Percentiles rank a stretch among this genome's conserved stretches.
Conservation (phyloP, 2,888 invertebrate genomes). For the Lamellibrachia columna region DNA sequence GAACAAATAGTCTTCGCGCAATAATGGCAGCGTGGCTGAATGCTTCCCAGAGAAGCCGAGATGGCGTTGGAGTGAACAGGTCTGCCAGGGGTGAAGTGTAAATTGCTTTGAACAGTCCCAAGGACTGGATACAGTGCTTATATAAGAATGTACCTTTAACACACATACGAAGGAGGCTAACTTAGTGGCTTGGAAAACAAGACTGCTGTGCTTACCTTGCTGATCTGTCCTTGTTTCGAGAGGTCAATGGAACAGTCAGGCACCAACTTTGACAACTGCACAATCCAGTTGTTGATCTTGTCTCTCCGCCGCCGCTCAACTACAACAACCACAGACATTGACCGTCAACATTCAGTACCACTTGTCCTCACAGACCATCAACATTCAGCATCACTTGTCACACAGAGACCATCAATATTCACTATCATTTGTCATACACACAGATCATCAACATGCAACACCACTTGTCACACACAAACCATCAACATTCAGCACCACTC, state of each 20-base stretch:
- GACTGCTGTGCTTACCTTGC: conserved; percentile 7
- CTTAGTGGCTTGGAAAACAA: not conserved
- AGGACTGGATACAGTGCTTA: too few relatives aligned
- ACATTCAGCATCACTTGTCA: not conserved
- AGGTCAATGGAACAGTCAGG: conserved; percentile 76
- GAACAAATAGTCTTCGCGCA: too few relatives aligned
- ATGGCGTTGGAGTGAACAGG: too few relatives aligned
- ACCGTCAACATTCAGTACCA: not conserved
- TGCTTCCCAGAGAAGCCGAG: too few relatives aligned
- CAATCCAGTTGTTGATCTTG: conserved; percentile 97
- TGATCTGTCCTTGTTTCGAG: conserved; percentile 72
- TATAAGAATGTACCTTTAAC: not conserved
- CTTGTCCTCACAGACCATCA: not conserved
- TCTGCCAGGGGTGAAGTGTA: too few relatives aligned
- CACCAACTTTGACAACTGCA: conserved; percentile 88
- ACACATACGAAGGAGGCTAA: not conserved
- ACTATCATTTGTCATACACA: too few relatives aligned
- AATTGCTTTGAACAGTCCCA: too few relatives aligned
- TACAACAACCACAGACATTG: conserved; percentile 38
- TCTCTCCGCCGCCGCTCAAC: conserved; percentile 92
- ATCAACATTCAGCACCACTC: too few relatives aligned
- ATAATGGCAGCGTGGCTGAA: too few relatives aligned
- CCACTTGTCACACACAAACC: too few relatives aligned
- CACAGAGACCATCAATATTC: too few relatives aligned
- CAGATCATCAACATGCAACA: too few relatives aligned